Conservation (phyloP, 2,797 vertebrate species). For the Pteronotus mesoamericanus region DNA sequence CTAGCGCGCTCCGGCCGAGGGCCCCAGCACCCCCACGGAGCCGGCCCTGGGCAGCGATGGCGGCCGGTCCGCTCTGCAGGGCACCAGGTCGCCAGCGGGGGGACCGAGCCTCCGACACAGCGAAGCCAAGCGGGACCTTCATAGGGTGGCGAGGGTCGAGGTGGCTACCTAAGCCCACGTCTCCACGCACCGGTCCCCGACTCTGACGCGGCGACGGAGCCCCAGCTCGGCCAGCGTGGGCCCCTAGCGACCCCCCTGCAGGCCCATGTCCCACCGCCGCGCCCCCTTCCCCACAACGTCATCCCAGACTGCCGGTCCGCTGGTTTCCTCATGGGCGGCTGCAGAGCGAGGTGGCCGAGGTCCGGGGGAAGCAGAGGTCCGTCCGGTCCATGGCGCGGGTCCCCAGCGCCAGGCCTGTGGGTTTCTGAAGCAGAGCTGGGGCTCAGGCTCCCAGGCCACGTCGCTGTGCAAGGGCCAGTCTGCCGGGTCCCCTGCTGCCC, state of each 20-base stretch:
- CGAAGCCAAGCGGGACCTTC: neutral
- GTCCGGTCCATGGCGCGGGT: neutral
- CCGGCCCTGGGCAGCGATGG: too few species aligned
- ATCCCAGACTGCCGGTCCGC: neutral
- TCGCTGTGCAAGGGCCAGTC: neutral
- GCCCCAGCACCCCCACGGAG: accelerated
- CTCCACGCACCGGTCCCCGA: neutral
- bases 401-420: neutral
- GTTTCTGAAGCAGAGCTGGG: conserved; percentile 25
- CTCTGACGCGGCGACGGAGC: neutral
- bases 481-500: neutral
- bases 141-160: neutral
- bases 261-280: neutral
- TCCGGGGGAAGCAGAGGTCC: neutral
- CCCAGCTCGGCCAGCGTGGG: accelerated
- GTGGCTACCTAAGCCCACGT: neutral
- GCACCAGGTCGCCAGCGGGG: accelerated
- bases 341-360: neutral
- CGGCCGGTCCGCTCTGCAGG: accelerated
- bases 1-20: accelerated
- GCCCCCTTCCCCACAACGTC: neutral
- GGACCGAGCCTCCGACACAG: neutral
- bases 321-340: neutral
- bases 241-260: accelerated
- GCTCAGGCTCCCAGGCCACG: neutral